Base-by-base conservation (phyloP, 2,888 invertebrate genomes). In the Glyphotaelius pellucidus region DNA sequence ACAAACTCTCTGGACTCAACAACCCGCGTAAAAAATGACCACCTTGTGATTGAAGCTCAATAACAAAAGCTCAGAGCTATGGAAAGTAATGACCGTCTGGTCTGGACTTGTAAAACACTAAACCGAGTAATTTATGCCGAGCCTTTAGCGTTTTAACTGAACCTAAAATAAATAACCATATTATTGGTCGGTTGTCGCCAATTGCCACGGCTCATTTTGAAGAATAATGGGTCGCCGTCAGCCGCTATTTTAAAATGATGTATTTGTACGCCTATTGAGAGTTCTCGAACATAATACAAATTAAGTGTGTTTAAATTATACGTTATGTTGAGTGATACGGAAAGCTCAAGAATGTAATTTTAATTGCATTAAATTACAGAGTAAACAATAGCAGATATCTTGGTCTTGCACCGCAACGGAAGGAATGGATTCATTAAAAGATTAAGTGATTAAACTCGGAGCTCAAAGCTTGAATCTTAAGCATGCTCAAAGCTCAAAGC, bases 141-240 rank as follows among this genome's bases (percentile, higher is more conserved):
- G 67, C 25, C 67, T 67, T 67, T 67, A 67, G 9, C 67, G n/a
- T 67, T 67, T 67, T 25, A 25, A 67, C 67, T 67, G 9, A n/a
- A 67, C 25, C 25, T 67, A n/a, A 67, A 67, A 67, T 67, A 67
- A 67, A 67, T 67, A 67, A 67, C 67, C 67, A 7, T 25, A n/a
- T 67, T 67, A 67, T 67, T 67, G n/a, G 67, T 67, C 67, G 67
- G 67, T 67, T 67, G 67, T 67, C 67, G 67, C 67, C 67, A 67
- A 67, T 67, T 67, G 67, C 67, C 67, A 67, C n/a, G 67, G n/a
- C 67, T 67, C 67, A 67, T 67, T 67, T 67, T 67, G 9, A 67
- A 67, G 67, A 67, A 67, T 67, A 25, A 67, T 67, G 67, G 19
- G 67, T n/a, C 9, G 67, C 25, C 67, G 25, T 67, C 67, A n/a